A percentile compares a stretch with the other conserved stretches of the same genome.
These are phyloP conservation scores for Halcyon badia DNA, from an alignment of 2,797 vertebrate species.

Conservation along the genomic window DNA sequence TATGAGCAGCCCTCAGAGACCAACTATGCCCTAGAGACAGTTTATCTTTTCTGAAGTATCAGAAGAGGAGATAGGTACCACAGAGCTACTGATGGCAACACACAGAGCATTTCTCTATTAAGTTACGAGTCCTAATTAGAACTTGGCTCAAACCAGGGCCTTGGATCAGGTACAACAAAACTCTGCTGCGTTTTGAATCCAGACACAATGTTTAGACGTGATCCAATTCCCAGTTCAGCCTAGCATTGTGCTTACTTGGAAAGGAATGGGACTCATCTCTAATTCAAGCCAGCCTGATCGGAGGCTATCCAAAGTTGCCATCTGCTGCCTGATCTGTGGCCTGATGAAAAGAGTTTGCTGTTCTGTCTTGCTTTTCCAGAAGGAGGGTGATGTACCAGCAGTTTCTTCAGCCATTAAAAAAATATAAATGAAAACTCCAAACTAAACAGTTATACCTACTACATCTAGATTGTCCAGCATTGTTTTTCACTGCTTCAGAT, in stretches of 20 bases:
- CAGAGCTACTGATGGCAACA: not conserved
- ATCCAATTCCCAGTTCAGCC: constrained; percentile 43
- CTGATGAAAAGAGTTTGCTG: not conserved
- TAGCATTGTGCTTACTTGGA: constrained; percentile 28
- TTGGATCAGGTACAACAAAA: constrained; percentile 51
- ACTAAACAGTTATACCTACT: not conserved
- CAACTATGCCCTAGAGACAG: not conserved
- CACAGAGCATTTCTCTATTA: not conserved
- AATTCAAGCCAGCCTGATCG: constrained; percentile 16
- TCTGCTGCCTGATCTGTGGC: constrained; percentile 47
- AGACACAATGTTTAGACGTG: constrained; percentile 51
- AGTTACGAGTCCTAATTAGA: constrained; percentile 39
- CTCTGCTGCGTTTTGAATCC: not conserved
- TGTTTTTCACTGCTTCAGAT: not conserved
- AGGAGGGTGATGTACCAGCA: not conserved
- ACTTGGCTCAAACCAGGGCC: constrained; percentile 1
- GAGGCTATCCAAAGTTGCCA: constrained; percentile 54
- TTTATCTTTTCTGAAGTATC: not conserved
- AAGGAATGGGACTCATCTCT: not conserved
- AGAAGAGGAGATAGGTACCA: not conserved
- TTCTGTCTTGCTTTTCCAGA: not conserved
- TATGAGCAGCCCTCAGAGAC: not conserved
- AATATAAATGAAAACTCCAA: not conserved
- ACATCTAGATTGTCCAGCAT: not conserved
- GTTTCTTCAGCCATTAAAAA: not conserved